Conservation (phyloP, 1,140 invertebrate genomes). For the Tribolium castaneum region DNA sequence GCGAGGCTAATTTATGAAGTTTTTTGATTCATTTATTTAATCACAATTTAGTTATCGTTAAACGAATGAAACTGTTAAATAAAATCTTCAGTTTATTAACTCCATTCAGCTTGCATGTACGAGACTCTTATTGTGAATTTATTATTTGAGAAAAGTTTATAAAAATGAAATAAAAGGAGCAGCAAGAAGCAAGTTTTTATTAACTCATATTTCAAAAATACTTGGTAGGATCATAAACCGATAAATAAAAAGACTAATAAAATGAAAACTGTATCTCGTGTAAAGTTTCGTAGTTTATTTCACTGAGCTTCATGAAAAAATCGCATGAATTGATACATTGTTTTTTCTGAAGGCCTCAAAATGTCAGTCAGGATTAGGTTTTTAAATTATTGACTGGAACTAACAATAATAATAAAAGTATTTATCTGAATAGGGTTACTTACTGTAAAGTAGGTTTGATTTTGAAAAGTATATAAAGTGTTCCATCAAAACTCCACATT, state of each 20-base stretch:
- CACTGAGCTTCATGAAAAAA: not conserved
- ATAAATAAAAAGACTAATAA: not conserved
- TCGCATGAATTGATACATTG: not conserved
- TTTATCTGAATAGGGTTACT: too few relatives aligned
- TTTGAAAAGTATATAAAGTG: too few relatives aligned
- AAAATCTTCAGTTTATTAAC: not conserved
- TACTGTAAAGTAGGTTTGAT: too few relatives aligned
- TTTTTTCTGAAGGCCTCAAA: too few relatives aligned
- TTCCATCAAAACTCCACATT: too few relatives aligned
- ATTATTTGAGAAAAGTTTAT: not conserved
- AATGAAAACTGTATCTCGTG: not conserved
- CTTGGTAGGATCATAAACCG: not conserved
- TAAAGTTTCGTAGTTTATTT: not conserved
- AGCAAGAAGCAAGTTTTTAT: not conserved
- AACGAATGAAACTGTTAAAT: too few relatives aligned
- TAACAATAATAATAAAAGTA: too few relatives aligned
- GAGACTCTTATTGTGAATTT: not conserved
- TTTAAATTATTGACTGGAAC: too few relatives aligned
- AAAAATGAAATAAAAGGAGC: not conserved
- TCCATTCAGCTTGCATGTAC: not conserved
- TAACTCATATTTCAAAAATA: not conserved
- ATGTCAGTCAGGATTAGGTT: too few relatives aligned
- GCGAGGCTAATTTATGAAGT: not conserved
- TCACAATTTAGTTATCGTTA: too few relatives aligned
- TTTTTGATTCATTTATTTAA: too few relatives aligned